Evolutionary conservation across 2,888 invertebrate genomes (phyloP), one percentile per base, ranked within the genome.

Genomic region (Limnephilus marmoratus): DNA sequence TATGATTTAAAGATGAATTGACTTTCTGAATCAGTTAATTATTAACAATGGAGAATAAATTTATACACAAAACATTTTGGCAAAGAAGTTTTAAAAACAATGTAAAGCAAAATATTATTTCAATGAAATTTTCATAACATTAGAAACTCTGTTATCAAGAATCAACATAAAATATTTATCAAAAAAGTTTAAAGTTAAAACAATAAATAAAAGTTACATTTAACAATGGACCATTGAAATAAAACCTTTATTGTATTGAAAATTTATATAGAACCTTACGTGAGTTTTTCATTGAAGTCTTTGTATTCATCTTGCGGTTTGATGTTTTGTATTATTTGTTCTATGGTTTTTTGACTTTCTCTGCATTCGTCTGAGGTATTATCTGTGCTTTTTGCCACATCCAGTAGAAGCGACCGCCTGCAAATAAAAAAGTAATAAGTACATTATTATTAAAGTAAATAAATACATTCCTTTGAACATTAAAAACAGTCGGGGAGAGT

Each of bases 221-320:
- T n/a, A 68, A 68, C 68, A 68, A 68, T 68, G 24, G 68, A 68
- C 24, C 24, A 68, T 24, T 68, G 68, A 68, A 68, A 24, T 24
- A 45, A 41, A 41, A 80, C n/a, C 9, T 80, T 53, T n/a, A 11
- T 68, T 49, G 49, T 49, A 49, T 49, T 49, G 9, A 15, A 49
- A 13, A 24, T 68, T 68, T 9, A 68, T 24, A n/a, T 24, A 7
- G 24, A 29, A 85, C 95, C 97, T 96, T 95, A 99, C 98, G 98
- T 98, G 96, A 98, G 97, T 95, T 98, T 98, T 94, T 98, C 98
- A 93, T 98, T 97, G 94, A 99, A 98, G 94, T 98, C 98, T 95
- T 97, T 97, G 95, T 99, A 99, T 95, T 99, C 99, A 94, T 98
- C 98, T 93, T 97, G 96, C 29, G 98, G 98, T 95, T 97, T 97